Evolutionary conservation across 2,888 invertebrate genomes (phyloP).

Genomic region (Caenorhabditis plicata): DNA sequence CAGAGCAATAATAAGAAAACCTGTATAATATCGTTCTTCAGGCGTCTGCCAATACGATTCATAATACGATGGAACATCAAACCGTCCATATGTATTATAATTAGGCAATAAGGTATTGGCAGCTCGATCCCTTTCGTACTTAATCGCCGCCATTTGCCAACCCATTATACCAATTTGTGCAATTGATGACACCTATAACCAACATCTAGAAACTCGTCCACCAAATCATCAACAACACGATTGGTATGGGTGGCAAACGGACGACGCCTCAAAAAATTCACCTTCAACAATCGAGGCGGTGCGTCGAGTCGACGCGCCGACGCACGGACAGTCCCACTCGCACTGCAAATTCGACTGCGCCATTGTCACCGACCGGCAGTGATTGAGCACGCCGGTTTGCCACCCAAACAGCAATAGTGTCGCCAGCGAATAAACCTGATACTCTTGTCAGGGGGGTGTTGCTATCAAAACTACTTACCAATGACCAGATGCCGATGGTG

Average conservation of each 20-base stretch:
- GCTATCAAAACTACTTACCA: constrained; percentile 48
- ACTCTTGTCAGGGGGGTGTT: neutral
- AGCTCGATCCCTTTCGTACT: constrained; percentile 63
- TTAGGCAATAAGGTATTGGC: constrained; percentile 63
- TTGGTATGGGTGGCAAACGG: constrained; percentile 9
- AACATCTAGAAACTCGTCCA: constrained; percentile 10
- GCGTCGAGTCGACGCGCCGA: constrained; percentile 60
- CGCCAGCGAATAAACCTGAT: constrained; percentile 59
- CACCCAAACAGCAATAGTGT: constrained; percentile 60
- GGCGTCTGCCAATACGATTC: constrained; percentile 64
- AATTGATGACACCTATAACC: constrained; percentile 57
- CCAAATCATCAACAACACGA: neutral
- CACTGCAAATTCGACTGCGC: constrained; percentile 61
- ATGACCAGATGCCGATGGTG: constrained; percentile 64
- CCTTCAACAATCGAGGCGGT: constrained; percentile 62
- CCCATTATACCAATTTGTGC: constrained; percentile 64
- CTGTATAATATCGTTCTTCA: constrained; percentile 55
- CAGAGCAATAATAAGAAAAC: too few species aligned
- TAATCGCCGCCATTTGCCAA: constrained; percentile 65
- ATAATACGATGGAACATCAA: constrained; percentile 62
- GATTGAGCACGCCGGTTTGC: constrained; percentile 61
- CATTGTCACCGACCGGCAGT: constrained; percentile 62
- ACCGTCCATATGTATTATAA: constrained; percentile 62
- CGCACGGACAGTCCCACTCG: constrained; percentile 64
- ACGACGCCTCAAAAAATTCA: constrained; percentile 16